phyloP scores from a whole-genome alignment of 1,140 invertebrate species.

The Anadara kagoshimensis region DNA sequence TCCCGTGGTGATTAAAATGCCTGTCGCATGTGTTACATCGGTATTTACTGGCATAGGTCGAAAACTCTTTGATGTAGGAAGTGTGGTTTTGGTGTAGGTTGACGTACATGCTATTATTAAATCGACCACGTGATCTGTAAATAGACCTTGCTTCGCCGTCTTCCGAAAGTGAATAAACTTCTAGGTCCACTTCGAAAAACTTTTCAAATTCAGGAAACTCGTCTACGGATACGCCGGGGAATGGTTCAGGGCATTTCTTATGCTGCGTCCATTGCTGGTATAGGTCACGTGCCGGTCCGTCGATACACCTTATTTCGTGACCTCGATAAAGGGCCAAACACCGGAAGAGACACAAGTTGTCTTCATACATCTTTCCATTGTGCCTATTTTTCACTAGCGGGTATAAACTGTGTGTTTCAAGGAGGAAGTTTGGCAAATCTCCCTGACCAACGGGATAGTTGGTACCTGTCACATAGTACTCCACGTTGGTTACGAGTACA shows the following conservation, averaged over 20 bases:
- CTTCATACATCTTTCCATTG: not conserved
- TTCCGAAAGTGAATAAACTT: slow-evolving; percentile 4
- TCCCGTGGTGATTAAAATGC: not conserved
- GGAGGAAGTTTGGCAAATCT: slow-evolving; percentile 18
- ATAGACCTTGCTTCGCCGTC: slow-evolving; percentile 9
- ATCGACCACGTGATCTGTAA: slow-evolving; percentile 22
- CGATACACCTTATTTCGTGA: not conserved
- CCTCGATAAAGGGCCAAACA: slow-evolving; percentile 13
- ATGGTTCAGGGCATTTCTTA: not conserved
- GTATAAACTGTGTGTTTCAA: not conserved
- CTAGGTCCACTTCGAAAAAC: slow-evolving; percentile 9
- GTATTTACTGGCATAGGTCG: slow-evolving; percentile 11
- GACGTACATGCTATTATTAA: slow-evolving; percentile 10
- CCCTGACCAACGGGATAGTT: slow-evolving; percentile 16
- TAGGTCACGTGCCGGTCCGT: not conserved
- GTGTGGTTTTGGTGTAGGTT: slow-evolving; percentile 14
- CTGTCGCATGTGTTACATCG: slow-evolving; percentile 22
- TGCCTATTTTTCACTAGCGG: slow-evolving; percentile 7
- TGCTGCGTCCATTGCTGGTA: slow-evolving; percentile 16
- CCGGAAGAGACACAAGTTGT: slow-evolving; percentile 25
- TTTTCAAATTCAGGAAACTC: slow-evolving; percentile 9
- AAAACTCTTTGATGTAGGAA: slow-evolving; percentile 13
- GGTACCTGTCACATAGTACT: slow-evolving; percentile 10
- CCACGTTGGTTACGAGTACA: slow-evolving; percentile 15
- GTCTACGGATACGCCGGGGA: not conserved